A percentile compares a stretch with the other conserved stretches of the same genome.
Conservation (phyloP, 2,113 vertebrate species). For the Siniperca chuatsi region DNA sequence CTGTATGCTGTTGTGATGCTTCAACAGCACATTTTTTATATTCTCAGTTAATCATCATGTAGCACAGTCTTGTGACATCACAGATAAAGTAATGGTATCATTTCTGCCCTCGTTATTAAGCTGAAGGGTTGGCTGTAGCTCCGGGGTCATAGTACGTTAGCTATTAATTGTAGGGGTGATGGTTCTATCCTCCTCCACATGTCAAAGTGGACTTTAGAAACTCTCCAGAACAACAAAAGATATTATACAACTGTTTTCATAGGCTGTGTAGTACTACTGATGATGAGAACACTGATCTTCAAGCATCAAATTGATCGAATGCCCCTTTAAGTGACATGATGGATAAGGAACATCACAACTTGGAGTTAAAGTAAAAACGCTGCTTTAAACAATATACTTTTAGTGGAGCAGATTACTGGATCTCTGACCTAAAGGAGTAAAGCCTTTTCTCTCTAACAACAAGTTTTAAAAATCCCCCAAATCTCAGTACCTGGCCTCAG, state of each 20-base stretch:
- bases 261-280: not conserved
- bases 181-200: not conserved
- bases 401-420: not conserved
- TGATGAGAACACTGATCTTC: not conserved
- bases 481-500: not conserved
- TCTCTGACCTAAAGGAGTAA: not conserved
- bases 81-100: not conserved
- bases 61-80: not conserved
- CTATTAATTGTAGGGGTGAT: not conserved
- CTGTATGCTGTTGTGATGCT: not conserved
- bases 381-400: not conserved
- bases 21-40: not conserved
- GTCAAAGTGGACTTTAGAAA: not conserved
- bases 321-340: not conserved
- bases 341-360: not conserved
- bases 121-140: not conserved
- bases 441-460: not conserved
- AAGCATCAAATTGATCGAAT: not conserved
- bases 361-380: not conserved
- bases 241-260: not conserved
- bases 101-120: not conserved
- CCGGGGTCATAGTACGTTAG: no score
- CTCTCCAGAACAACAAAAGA: not conserved
- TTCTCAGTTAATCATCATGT: not conserved
- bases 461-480: not conserved